phyloP scores from a whole-genome alignment of 2,888 invertebrate species.

The Sepioteuthis lessoniana region DNA sequence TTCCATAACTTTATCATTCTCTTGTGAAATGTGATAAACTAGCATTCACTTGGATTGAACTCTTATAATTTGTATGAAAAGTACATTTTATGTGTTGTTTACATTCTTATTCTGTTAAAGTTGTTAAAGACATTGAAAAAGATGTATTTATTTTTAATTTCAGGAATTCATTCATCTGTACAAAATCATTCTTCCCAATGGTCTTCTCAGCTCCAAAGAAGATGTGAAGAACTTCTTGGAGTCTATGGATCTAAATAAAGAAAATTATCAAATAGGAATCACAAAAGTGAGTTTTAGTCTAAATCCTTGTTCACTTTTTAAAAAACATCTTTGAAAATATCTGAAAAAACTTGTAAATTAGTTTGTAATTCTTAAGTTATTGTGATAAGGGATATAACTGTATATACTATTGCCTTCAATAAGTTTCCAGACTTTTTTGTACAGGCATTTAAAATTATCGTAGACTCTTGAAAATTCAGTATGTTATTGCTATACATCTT shows the following conservation, averaged over 20 bases:
- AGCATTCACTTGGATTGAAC: neutral
- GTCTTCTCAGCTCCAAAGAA: conserved; percentile 85
- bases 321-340: too few relatives aligned
- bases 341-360: too few relatives aligned
- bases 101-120: neutral
- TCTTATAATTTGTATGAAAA: neutral
- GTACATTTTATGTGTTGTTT: neutral
- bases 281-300: conserved; percentile 81
- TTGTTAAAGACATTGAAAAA: neutral
- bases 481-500: too few relatives aligned
- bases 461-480: too few relatives aligned
- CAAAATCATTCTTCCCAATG: conserved; percentile 90
- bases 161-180: conserved; percentile 92
- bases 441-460: too few relatives aligned
- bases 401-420: too few relatives aligned
- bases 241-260: conserved; percentile 87
- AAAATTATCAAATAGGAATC: conserved; percentile 91
- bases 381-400: too few relatives aligned
- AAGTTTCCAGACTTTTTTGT: too few relatives aligned
- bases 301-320: neutral
- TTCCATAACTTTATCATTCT: neutral
- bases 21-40: neutral
- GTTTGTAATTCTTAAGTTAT: too few relatives aligned
- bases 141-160: conserved; percentile 50
- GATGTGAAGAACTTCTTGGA: conserved; percentile 90